These are phyloP conservation scores for Poeciliopsis presidionis DNA, from an alignment of 2,797 vertebrate species.

Conservation along the genomic window DNA sequence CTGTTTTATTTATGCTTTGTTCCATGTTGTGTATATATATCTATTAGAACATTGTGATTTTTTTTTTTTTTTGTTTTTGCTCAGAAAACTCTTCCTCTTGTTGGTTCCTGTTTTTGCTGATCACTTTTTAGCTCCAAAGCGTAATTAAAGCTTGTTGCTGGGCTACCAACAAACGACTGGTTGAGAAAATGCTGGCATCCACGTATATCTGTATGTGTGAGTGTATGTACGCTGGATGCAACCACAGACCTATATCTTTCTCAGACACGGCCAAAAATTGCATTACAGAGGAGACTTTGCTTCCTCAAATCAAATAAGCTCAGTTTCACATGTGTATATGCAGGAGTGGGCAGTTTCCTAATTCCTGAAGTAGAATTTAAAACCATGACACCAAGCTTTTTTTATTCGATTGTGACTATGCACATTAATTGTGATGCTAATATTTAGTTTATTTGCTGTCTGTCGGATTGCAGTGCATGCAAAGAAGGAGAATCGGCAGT, in stretches of 20 bases:
- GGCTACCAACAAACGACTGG: slow-evolving; percentile 29
- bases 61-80: not conserved
- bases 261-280: slow-evolving; percentile 9
- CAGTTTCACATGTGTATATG: slow-evolving; percentile 1
- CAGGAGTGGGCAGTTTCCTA: slow-evolving; percentile 23
- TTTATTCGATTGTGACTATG: slow-evolving; percentile 33
- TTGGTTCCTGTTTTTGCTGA: slow-evolving; percentile 23
- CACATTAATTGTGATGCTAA: slow-evolving; percentile 30
- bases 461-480: slow-evolving; percentile 38
- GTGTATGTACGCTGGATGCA: not conserved
- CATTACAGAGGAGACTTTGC: slow-evolving; percentile 14
- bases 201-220: slow-evolving; percentile 1
- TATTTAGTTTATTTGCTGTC: slow-evolving; percentile 36
- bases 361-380: slow-evolving; percentile 25
- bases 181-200: not conserved
- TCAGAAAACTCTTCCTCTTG: slow-evolving; percentile 9
- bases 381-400: slow-evolving; percentile 31
- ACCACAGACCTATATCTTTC: slow-evolving; percentile 16
- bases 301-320: slow-evolving; percentile 27
- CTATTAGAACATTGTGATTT: slow-evolving; percentile 2
- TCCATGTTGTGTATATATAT: not conserved
- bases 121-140: slow-evolving; percentile 39
- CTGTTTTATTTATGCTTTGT: not conserved
- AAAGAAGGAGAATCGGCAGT: slow-evolving; percentile 19
- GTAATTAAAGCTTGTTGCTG: slow-evolving; percentile 62